These are phyloP conservation scores for Euplexia lucipara DNA, from an alignment of 2,888 invertebrate genomes.

Conservation along the genomic window DNA sequence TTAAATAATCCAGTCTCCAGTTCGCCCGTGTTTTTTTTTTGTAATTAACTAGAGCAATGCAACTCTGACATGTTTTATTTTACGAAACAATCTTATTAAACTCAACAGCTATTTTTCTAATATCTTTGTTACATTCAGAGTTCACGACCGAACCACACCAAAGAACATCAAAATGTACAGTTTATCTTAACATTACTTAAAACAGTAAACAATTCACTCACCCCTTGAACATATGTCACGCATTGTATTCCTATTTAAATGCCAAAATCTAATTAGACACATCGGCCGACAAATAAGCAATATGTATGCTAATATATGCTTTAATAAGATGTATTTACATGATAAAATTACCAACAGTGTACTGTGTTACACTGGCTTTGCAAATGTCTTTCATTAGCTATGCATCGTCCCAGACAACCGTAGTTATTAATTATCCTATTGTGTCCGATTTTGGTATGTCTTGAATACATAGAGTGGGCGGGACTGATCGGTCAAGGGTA, in stretches of 20 bases:
- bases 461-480: constrained; percentile 77
- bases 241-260: constrained; percentile 62
- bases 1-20: too few relatives aligned
- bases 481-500: constrained; percentile 80
- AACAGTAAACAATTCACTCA: constrained; percentile 54
- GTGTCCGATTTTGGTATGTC: constrained; percentile 75
- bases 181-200: constrained; percentile 25
- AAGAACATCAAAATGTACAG: neutral
- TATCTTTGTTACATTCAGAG: constrained; percentile 22
- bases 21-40: too few relatives aligned
- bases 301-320: constrained; percentile 74
- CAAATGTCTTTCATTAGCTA: constrained; percentile 71
- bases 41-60: neutral
- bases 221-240: constrained; percentile 58
- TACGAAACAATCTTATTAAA: constrained; percentile 30
- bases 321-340: constrained; percentile 74
- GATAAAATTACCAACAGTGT: constrained; percentile 69
- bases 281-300: constrained; percentile 71
- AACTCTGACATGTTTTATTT: constrained; percentile 6
- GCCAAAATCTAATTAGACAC: constrained; percentile 69
- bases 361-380: constrained; percentile 63
- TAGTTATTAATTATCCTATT: constrained; percentile 81
- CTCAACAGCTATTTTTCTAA: constrained; percentile 15
- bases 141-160: constrained; percentile 24
- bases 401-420: constrained; percentile 72